phyloP scores from a whole-genome alignment of 37 sponge, comb jelly and placozoan species.

The Bolinopsis microptera region DNA sequence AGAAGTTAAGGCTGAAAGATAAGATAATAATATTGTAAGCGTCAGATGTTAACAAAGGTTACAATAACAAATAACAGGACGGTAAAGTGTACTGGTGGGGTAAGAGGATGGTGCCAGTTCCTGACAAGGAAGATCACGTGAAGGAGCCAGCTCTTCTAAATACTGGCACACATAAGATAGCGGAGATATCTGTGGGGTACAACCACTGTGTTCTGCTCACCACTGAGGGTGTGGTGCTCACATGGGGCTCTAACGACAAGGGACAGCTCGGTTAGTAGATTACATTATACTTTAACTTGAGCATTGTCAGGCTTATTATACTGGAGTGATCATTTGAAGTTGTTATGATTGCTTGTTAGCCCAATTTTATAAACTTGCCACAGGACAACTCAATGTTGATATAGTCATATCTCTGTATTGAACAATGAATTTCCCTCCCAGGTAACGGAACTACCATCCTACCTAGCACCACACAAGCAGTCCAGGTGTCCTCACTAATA shows the following conservation, averaged over 20 bases:
- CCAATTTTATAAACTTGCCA: no score
- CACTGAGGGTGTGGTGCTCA: slow-evolving; percentile 72
- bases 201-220: slow-evolving; percentile 75
- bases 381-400: no score
- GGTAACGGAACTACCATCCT: slow-evolving; percentile 41
- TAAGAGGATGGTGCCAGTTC: background rate
- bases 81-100: slow-evolving; percentile 70
- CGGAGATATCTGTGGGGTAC: slow-evolving; percentile 70
- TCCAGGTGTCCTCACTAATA: background rate
- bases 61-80: no score
- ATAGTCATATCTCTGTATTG: no score
- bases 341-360: no score
- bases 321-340: no score
- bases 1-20: no score
- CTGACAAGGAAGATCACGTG: slow-evolving; percentile 24
- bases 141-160: background rate
- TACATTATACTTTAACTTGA: no score
- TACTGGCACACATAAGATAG: slow-evolving; percentile 64
- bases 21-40: no score
- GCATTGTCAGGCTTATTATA: no score
- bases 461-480: background rate
- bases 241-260: slow-evolving; percentile 81
- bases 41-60: no score
- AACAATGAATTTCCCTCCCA: background rate
- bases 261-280: slow-evolving; percentile 67